Percentiles rank a stretch among this genome's conserved stretches.
Evolutionary conservation across 2,113 vertebrate genomes (phyloP).

Genomic region (Chiloscyllium plagiosum): DNA sequence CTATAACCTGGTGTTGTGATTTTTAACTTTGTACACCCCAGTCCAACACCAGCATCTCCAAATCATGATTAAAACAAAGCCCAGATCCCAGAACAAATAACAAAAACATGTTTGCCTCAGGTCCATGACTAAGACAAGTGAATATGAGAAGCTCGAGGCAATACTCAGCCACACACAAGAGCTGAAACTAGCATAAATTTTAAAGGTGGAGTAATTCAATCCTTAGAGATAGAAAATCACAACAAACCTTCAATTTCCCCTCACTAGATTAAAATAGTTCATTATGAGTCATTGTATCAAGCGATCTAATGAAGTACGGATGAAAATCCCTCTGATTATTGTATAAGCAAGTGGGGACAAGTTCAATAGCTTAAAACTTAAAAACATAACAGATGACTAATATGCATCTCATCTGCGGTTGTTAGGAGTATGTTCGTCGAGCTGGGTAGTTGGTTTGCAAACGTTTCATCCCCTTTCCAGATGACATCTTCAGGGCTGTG

Average conservation of each 20-base stretch:
- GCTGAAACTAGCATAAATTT: not conserved
- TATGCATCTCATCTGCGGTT: too few species aligned
- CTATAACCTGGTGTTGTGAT: too few species aligned
- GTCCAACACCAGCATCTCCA: too few species aligned
- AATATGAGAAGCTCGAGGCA: not conserved
- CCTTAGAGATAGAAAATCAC: not conserved
- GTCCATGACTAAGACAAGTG: not conserved
- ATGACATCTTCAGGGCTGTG: too few species aligned
- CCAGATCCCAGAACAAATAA: not conserved
- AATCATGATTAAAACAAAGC: too few species aligned
- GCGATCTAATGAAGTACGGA: not conserved
- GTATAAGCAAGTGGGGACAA: not conserved
- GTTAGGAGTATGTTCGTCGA: too few species aligned
- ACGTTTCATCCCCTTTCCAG: too few species aligned
- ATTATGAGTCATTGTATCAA: not conserved
- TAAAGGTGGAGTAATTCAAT: not conserved
- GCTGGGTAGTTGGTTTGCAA: too few species aligned
- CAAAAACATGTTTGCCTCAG: not conserved
- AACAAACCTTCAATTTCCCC: not conserved
- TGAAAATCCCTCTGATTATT: not conserved
- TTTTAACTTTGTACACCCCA: too few species aligned
- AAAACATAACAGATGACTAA: too few species aligned
- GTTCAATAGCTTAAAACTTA: not conserved
- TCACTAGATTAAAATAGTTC: not conserved
- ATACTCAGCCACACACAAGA: not conserved